Evolutionary conservation across 2,797 vertebrate species (phyloP), one percentile per base, ranked within the genome.

Genomic region (Trachurus trachurus): DNA sequence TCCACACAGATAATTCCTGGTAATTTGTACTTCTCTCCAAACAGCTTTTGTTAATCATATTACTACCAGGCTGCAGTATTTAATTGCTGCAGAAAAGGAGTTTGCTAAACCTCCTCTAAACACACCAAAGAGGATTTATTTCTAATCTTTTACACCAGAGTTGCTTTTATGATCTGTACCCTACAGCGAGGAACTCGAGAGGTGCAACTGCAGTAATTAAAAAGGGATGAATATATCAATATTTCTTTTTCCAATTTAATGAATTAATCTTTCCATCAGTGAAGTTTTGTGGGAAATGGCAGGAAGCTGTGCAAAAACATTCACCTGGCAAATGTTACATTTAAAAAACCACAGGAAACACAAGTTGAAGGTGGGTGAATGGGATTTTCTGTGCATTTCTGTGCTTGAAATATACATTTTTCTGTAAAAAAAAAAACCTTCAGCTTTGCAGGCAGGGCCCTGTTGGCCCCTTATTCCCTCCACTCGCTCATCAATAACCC

Each of bases 21-120:
- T 47, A 0, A 73, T 78, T 67, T 72, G 29, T 44, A 45, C 49
- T 19, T 26, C 26, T 69, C 62, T 40, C 9, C 12, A 60, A 53
- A 54, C 39, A 68, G 37, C 39, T 29, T n/a, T 67, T 78, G 13
- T 63, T 49, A n/a, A n/a, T 16, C 47, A 19, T 47, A 12, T 31
- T 59, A 17, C 49, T 21, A 26, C 9, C 13, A 39, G 9, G 26
- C 62, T 52, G 45, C 45, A 26, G 45, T 47, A 53, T 76, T 49
- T 71, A 39, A 72, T 49, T 42, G 40, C 63, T 64, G 40, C 57
- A 49, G 15, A 65, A 21, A 21, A 60, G 12, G 3, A 6, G 17
- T 5, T 52, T 54, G 8, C 31, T 40, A 15, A 66, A 19, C 2
- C 15, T 2, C 7, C 5, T 45, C 21, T 67, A 31, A 58, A 59